A percentile compares a stretch with the other conserved stretches of the same genome.
These are phyloP conservation scores for Trigoniulus corallinus DNA, from an alignment of 1,140 invertebrate genomes.

Conservation along the genomic window DNA sequence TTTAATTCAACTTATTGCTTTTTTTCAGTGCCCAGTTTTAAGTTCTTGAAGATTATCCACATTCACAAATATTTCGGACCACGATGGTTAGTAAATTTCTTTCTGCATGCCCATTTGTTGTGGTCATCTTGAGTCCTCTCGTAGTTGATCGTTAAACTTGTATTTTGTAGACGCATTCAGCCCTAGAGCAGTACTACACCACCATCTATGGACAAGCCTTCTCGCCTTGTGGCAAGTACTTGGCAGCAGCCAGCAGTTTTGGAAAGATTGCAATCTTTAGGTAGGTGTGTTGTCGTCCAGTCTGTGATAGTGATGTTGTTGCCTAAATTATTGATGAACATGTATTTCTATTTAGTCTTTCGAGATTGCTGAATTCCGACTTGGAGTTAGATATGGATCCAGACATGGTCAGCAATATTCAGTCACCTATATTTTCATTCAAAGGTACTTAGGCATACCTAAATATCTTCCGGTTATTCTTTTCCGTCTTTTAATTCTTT, in stretches of 20 bases:
- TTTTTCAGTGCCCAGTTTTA: too few species aligned
- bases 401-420: conserved; percentile 17
- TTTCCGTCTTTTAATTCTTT: too few species aligned
- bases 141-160: too few species aligned
- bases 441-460: conserved; percentile 16
- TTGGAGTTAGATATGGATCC: conserved; percentile 17
- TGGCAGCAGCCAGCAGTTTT: conserved; percentile 65
- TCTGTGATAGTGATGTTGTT: not conserved
- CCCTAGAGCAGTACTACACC: conserved; percentile 42
- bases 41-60: too few species aligned
- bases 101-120: too few species aligned
- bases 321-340: not conserved
- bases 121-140: too few species aligned
- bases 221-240: conserved; percentile 62
- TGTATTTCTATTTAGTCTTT: conserved; percentile 9
- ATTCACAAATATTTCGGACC: too few species aligned
- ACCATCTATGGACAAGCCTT: conserved; percentile 59
- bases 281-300: conserved; percentile 34
- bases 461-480: not conserved
- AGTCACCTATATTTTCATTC: conserved; percentile 21
- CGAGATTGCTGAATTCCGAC: conserved; percentile 10
- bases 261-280: conserved; percentile 64
- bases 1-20: too few species aligned
- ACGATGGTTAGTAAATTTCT: too few species aligned
- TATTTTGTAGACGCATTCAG: too few species aligned